Evolutionary conservation across 1,140 invertebrate species (phyloP).

Genomic region (Tetramorium simillimum): DNA sequence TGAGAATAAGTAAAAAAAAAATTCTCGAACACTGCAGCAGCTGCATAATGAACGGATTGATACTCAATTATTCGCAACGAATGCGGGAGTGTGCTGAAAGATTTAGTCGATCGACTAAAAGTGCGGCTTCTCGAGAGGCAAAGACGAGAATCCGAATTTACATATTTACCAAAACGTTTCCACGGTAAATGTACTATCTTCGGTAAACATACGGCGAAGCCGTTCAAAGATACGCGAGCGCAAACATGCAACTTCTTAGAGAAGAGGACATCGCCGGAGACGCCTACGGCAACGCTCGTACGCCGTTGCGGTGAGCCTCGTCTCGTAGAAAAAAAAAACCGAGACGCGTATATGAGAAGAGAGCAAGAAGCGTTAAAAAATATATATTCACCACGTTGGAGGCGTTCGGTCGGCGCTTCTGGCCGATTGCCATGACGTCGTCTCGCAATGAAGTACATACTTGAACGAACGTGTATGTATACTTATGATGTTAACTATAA

Average conservation of each 20-base stretch:
- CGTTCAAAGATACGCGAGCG: constrained; percentile 53
- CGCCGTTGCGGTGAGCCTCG: constrained; percentile 22
- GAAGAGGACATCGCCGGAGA: constrained; percentile 27
- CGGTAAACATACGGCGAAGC: constrained; percentile 35
- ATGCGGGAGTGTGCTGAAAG: neutral
- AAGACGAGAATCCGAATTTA: constrained; percentile 30
- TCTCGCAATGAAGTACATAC: constrained; percentile 17
- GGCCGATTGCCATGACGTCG: constrained; percentile 44
- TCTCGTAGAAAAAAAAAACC: neutral
- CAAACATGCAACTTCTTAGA: constrained; percentile 54
- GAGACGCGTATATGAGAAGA: neutral
- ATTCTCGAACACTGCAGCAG: neutral
- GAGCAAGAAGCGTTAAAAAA: constrained; percentile 45
- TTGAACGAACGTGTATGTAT: neutral
- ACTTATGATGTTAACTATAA: neutral
- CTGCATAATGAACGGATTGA: neutral
- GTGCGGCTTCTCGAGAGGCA: neutral
- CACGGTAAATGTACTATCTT: constrained; percentile 36
- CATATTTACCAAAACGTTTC: constrained; percentile 48
- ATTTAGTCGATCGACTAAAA: constrained; percentile 23
- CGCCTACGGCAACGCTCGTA: constrained; percentile 34
- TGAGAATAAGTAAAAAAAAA: neutral
- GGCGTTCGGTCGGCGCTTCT: constrained; percentile 42
- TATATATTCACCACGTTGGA: constrained; percentile 51
- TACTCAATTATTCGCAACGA: neutral